Conservation (phyloP, 2,113 vertebrate species). For the Ptyas mucosa region DNA sequence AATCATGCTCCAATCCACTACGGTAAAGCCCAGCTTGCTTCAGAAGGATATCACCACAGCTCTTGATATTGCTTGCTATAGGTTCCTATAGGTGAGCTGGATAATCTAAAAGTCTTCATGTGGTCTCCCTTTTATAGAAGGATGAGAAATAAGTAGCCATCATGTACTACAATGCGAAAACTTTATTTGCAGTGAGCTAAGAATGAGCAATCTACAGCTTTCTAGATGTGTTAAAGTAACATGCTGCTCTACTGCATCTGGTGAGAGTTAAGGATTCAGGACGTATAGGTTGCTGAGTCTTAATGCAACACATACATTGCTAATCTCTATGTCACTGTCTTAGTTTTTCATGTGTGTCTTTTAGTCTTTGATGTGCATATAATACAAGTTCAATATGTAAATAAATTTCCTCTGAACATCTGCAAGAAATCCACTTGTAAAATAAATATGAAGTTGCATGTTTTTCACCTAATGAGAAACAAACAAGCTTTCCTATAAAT, state of each 20-base stretch:
- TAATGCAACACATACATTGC: not conserved
- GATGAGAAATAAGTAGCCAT: not conserved
- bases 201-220: not conserved
- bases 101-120: not conserved
- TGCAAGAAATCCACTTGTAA: not conserved
- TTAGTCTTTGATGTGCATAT: constrained; percentile 4
- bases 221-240: not conserved
- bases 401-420: not conserved
- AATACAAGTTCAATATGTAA: not conserved
- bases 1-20: not conserved
- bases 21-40: not conserved
- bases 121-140: not conserved
- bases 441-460: not conserved
- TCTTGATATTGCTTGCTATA: not conserved
- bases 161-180: not conserved
- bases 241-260: not conserved
- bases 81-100: not conserved
- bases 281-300: not conserved
- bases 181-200: not conserved
- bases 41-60: not conserved
- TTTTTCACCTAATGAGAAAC: not conserved
- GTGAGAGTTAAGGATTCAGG: not conserved
- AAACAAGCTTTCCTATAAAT: not conserved
- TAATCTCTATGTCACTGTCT: not conserved
- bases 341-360: not conserved